Conservation (phyloP, 2,113 vertebrate genomes). For the Podarcis muralis region DNA sequence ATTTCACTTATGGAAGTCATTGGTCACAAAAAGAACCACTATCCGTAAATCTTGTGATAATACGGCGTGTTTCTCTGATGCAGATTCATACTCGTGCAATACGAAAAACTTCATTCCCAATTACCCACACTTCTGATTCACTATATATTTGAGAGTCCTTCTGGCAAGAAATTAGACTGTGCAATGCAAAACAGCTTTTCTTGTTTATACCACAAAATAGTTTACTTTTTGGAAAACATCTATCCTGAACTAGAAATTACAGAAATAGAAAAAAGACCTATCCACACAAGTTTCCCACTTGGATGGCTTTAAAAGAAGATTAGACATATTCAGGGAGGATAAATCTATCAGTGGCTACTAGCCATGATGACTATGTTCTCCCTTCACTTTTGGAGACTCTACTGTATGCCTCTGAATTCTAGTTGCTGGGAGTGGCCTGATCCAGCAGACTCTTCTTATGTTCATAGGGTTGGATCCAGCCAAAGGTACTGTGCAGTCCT, state of each 20-base stretch:
- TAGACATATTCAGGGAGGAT: too few relatives aligned
- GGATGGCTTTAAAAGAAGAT: not conserved
- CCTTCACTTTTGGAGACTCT: too few relatives aligned
- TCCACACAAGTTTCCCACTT: not conserved
- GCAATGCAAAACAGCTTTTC: not conserved
- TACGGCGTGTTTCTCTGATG: not conserved
- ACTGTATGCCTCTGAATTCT: too few relatives aligned
- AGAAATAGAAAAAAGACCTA: not conserved
- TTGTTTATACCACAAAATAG: not conserved
- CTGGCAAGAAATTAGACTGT: constrained; percentile 1
- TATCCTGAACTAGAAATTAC: not conserved
- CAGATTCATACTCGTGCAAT: too few relatives aligned
- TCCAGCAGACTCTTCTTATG: too few relatives aligned
- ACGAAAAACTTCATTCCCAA: not conserved
- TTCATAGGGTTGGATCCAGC: too few relatives aligned
- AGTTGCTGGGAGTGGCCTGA: too few relatives aligned
- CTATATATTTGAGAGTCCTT: not conserved
- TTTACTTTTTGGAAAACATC: not conserved
- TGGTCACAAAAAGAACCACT: constrained; percentile 24
- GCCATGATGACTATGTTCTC: too few relatives aligned
- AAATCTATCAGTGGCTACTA: too few relatives aligned
- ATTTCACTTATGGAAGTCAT: constrained; percentile 35
- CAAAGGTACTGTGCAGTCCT: not conserved
- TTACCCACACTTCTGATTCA: not conserved
- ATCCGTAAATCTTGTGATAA: not conserved